phyloP scores from a whole-genome alignment of 2,797 vertebrate species.

The Enteromius paludinosus region DNA sequence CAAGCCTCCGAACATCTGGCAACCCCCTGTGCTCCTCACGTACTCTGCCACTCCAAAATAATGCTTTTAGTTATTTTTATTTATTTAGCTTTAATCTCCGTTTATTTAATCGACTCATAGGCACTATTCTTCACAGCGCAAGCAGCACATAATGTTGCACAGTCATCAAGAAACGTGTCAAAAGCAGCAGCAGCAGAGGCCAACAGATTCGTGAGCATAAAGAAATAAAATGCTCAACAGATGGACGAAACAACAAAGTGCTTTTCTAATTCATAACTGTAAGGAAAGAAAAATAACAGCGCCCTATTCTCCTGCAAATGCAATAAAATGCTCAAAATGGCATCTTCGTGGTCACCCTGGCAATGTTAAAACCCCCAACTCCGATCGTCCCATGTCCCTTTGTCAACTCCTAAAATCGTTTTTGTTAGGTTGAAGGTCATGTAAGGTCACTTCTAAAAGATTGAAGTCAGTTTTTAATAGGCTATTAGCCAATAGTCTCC shows the following conservation, averaged over 20 bases:
- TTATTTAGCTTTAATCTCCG: conserved; percentile 61
- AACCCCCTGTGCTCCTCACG: conserved; percentile 82
- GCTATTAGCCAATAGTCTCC: conserved; percentile 51
- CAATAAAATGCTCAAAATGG: conserved; percentile 36
- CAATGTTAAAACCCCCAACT: conserved; percentile 10
- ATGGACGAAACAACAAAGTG: conserved; percentile 13
- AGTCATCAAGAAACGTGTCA: conserved; percentile 33
- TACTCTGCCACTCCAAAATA: conserved; percentile 65
- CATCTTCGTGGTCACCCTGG: conserved; percentile 13
- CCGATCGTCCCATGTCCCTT: conserved; percentile 24
- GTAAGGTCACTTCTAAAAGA: conserved; percentile 48
- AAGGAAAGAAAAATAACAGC: conserved; percentile 19
- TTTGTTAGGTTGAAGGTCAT: conserved; percentile 33
- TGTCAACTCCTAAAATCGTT: conserved; percentile 42
- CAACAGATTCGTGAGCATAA: conserved; percentile 14
- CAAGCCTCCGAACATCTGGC: conserved; percentile 82
- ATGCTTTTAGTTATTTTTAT: conserved; percentile 55
- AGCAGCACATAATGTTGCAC: conserved; percentile 12
- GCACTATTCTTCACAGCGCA: conserved; percentile 31
- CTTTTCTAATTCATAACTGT: conserved; percentile 7
- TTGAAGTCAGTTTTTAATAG: conserved; percentile 56
- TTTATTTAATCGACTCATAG: conserved; percentile 66
- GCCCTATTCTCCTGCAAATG: conserved; percentile 22
- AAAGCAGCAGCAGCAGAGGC: conserved; percentile 32
- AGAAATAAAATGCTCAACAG: conserved; percentile 14